A percentile compares a stretch with the other conserved stretches of the same genome.
Evolutionary conservation across 2,797 vertebrate species (phyloP).

Genomic region (Myotis myotis): DNA sequence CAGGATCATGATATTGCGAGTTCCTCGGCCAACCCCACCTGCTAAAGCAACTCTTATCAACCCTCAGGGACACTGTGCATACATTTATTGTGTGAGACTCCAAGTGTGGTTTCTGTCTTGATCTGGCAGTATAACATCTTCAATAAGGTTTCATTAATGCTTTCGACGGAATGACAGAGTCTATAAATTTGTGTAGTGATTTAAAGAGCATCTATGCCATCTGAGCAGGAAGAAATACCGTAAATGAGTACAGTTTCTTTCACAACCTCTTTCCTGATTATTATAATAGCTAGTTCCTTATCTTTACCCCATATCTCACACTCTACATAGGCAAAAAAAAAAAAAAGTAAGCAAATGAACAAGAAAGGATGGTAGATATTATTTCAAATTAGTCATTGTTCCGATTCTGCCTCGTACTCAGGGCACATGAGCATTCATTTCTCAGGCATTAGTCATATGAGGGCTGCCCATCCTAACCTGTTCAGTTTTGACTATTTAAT

Average conservation of each 20-base stretch:
- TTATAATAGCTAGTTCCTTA: constrained; percentile 52
- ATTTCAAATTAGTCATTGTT: neutral
- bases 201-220: constrained; percentile 55
- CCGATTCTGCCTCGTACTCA: neutral
- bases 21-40: constrained; percentile 56
- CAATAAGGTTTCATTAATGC: constrained; percentile 65
- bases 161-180: constrained; percentile 49
- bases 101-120: constrained; percentile 42
- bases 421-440: neutral
- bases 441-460: neutral
- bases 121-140: neutral
- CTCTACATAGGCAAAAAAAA: neutral
- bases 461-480: neutral
- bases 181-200: constrained; percentile 67
- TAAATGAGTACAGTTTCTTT: constrained; percentile 63
- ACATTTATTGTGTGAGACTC: constrained; percentile 58
- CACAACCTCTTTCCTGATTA: constrained; percentile 35
- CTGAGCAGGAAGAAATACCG: constrained; percentile 18
- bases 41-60: constrained; percentile 56
- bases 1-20: constrained; percentile 36
- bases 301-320: constrained; percentile 15
- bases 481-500: neutral
- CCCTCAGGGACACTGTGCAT: constrained; percentile 61
- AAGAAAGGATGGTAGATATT: neutral
- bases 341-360: neutral